Evolutionary conservation across 2,888 invertebrate genomes (phyloP).

Genomic region (Sialis lutaria): DNA sequence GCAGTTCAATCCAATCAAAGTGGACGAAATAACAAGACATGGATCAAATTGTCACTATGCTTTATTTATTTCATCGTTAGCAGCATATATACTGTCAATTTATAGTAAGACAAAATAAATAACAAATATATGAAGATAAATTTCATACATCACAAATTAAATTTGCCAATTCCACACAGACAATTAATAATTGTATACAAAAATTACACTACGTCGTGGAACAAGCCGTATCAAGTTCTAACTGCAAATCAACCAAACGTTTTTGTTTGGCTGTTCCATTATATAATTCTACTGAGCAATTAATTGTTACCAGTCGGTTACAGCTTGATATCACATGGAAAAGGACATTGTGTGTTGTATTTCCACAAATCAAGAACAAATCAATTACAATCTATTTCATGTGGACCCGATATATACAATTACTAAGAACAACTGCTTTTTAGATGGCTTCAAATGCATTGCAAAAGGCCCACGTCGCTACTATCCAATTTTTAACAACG

Average conservation of each 20-base stretch:
- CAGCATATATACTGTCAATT: conserved; percentile 6
- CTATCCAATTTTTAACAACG: too few relatives aligned
- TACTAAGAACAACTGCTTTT: too few relatives aligned
- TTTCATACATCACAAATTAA: conserved; percentile 6
- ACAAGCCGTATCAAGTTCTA: not conserved
- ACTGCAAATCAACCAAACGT: not conserved
- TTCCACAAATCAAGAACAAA: too few relatives aligned
- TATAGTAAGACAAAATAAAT: conserved; percentile 9
- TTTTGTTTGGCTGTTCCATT: not conserved
- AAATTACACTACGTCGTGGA: not conserved
- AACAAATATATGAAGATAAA: conserved; percentile 7
- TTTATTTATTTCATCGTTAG: conserved; percentile 2
- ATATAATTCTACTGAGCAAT: not conserved
- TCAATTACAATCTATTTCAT: too few relatives aligned
- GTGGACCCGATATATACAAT: too few relatives aligned
- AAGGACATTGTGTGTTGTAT: too few relatives aligned
- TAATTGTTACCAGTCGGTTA: not conserved
- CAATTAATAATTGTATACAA: conserved; percentile 1
- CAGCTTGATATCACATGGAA: not conserved
- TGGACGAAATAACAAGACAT: not conserved
- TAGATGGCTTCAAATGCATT: too few relatives aligned
- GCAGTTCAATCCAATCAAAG: conserved; percentile 18
- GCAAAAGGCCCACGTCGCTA: too few relatives aligned
- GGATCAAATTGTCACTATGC: not conserved
- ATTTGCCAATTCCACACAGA: conserved; percentile 2